Base-by-base conservation (phyloP, 2,888 invertebrate genomes). In the Cryptocephalus primarius region DNA sequence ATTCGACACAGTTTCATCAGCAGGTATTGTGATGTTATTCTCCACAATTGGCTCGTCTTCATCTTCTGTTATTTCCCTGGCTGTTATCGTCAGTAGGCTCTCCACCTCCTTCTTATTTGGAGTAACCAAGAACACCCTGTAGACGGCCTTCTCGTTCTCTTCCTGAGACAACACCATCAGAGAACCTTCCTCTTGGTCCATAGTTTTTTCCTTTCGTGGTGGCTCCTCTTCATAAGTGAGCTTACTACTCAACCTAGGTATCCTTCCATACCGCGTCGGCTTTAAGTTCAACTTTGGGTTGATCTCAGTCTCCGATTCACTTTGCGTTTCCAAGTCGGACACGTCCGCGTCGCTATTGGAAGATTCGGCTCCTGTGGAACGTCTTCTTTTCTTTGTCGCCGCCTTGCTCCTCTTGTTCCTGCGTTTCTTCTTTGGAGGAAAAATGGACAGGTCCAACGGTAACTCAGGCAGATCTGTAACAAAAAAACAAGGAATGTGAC, bases 61-160 rank as follows among this genome's bases (percentile, higher is more conserved):
- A 33, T 55, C 52, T 33, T 52, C 54, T 13, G 49, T 51, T 2
- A 50, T 52, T 11, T 45, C 40, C 22, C 45, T 48, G 31, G 54
- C 56, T 31, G 55, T 50, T 47, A 60, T 58, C 40, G 56, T 57
- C 44, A 55, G 52, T 40, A 56, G 58, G 49, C 50, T 57, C 45
- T 57, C 55, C n/a, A 50, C 51, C 32, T 42, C 60, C 36, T 60
- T 63, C 47, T 63, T 59, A 33, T 66, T 57, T 1, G 71, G 65
- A 32, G 72, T 72, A 8, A 74, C 72, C 70, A 75, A 72, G 48
- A 69, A 75, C 45, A 75, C 72, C 58, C 74, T 72, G 39, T 72
- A 64, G n/a, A 70, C 61, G 47, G 73, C 67, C 65, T 76, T 59
- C 46, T 72, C 58, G 58, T 72, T 32, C 1, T 74, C 57, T 60